These are phyloP conservation scores for Paracentrotus lividus DNA, from an alignment of 53 echinoderm and acorn worm species.

Conservation along the genomic window DNA sequence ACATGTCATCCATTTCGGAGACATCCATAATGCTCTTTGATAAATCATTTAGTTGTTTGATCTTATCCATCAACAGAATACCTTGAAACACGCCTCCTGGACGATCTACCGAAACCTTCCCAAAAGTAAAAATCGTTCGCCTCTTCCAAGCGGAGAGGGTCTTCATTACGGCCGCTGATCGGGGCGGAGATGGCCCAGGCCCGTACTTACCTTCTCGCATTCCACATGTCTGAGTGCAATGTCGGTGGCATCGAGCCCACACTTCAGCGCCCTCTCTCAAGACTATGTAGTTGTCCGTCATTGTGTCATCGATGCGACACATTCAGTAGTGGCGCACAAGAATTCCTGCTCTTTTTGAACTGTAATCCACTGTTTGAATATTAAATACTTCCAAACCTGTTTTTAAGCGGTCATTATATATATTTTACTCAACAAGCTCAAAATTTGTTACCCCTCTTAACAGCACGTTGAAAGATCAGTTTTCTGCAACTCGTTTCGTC, in stretches of 20 bases:
- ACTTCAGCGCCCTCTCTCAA: conserved; percentile 80
- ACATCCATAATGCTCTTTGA: too few species aligned
- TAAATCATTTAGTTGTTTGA: neutral
- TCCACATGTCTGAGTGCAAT: conserved; percentile 94
- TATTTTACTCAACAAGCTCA: too few species aligned
- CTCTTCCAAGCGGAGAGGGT: conserved; percentile 83
- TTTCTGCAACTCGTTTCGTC: too few species aligned
- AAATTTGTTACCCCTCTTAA: too few species aligned
- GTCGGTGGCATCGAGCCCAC: conserved; percentile 95
- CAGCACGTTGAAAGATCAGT: too few species aligned
- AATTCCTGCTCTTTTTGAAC: too few species aligned
- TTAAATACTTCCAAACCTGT: too few species aligned
- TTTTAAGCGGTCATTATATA: too few species aligned
- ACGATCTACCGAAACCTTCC: conserved; percentile 90
- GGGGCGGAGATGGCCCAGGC: conserved; percentile 83
- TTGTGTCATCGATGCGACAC: conserved; percentile 84
- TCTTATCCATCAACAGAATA: conserved; percentile 73
- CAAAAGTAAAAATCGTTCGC: conserved; percentile 86
- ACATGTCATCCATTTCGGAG: too few species aligned
- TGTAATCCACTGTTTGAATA: too few species aligned
- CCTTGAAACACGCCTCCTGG: conserved; percentile 82
- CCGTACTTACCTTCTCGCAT: conserved; percentile 88
- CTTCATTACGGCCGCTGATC: conserved; percentile 81
- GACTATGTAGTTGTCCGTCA: conserved; percentile 84
- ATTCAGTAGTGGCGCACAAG: conserved; percentile 73